Conservation (phyloP, 2,113 vertebrate genomes). For the Apus apus region DNA sequence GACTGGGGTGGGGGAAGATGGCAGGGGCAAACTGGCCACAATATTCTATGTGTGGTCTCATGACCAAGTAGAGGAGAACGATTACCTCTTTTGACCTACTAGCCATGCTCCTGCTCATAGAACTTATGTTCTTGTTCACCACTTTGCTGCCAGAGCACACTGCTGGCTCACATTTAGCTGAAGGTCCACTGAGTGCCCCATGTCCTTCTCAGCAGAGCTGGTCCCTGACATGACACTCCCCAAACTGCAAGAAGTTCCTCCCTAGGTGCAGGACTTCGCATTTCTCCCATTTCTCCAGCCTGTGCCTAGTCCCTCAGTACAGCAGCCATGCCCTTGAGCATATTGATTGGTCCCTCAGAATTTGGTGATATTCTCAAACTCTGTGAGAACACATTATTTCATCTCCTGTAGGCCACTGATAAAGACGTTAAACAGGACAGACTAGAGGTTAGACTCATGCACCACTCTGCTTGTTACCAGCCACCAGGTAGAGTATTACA, state of each 20-base stretch:
- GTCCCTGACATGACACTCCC: not conserved
- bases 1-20: fast-evolving
- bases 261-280: not conserved
- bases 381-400: not conserved
- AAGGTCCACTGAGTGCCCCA: fast-evolving
- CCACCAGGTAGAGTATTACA: not conserved
- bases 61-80: not conserved
- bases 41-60: not conserved
- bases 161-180: not conserved
- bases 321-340: not conserved
- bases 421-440: not conserved
- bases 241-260: not conserved
- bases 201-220: not conserved
- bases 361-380: not conserved
- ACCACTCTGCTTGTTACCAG: not conserved
- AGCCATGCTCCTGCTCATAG: not conserved
- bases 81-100: not conserved
- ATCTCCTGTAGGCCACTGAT: not conserved
- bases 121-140: not conserved
- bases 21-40: not conserved
- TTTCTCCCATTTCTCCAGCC: not conserved
- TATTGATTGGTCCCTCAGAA: not conserved
- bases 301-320: not conserved
- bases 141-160: not conserved
- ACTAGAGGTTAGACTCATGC: fast-evolving